These are phyloP conservation scores for Piaya cayana DNA, from an alignment of 2,113 vertebrate species.

Conservation along the genomic window DNA sequence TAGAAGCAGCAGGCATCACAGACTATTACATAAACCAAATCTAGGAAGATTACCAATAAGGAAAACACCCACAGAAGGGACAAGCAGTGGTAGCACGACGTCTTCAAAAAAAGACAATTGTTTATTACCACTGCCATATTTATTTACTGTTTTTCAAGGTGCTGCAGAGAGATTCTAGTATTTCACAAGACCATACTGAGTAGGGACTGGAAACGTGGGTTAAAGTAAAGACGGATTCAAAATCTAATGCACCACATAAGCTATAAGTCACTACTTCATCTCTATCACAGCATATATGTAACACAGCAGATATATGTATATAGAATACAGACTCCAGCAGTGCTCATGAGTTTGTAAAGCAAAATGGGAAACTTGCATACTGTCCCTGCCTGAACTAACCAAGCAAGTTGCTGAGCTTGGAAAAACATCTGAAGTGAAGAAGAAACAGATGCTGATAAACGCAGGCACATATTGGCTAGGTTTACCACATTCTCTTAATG, in stretches of 20 bases:
- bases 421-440: not conserved
- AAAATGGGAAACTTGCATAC: not conserved
- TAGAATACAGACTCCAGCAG: not conserved
- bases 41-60: not conserved
- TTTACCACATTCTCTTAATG: not conserved
- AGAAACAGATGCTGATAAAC: not conserved
- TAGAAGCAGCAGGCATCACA: not conserved
- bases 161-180: not conserved
- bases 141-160: not conserved
- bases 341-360: not conserved
- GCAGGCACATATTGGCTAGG: not conserved
- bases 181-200: not conserved
- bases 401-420: not conserved
- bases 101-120: not conserved
- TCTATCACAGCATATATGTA: not conserved
- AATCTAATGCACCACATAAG: not conserved
- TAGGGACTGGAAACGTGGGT: not conserved
- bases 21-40: not conserved
- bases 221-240: not conserved
- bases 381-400: not conserved
- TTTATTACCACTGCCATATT: not conserved
- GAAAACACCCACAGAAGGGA: not conserved
- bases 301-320: accelerated
- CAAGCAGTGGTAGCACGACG: not conserved
- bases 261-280: not conserved